Evolutionary conservation across 2,113 vertebrate genomes (phyloP).

Genomic region (Phainopepla nitens): DNA sequence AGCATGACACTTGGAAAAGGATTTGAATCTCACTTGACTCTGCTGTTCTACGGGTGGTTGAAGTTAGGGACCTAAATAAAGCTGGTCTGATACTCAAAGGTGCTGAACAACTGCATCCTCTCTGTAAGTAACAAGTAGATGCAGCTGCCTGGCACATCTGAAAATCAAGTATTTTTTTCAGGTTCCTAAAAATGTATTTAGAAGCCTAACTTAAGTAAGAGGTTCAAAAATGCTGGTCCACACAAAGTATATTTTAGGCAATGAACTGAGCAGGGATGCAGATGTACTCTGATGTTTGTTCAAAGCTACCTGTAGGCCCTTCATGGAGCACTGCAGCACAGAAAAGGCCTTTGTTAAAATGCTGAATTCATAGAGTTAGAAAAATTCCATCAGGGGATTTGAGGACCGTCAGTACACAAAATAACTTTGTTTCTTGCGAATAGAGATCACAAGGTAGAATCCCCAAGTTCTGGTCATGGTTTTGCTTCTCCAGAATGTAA

Average conservation of each 20-base stretch:
- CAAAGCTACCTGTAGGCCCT: not conserved
- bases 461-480: not conserved
- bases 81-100: not conserved
- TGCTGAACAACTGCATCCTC: not conserved
- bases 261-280: not conserved
- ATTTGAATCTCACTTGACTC: not conserved
- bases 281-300: not conserved
- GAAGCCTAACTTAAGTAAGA: not conserved
- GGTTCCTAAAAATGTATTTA: not conserved
- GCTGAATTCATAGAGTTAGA: not conserved
- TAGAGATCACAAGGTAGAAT: not conserved
- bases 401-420: not conserved
- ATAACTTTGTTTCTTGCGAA: not conserved
- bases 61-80: slow-evolving; percentile 12
- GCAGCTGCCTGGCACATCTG: not conserved
- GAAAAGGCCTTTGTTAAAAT: not conserved
- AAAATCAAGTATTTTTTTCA: not conserved
- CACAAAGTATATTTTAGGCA: not conserved
- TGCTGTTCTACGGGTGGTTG: not conserved
- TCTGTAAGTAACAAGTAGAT: not conserved
- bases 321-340: not conserved
- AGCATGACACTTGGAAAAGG: not conserved
- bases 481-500: not conserved
- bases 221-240: not conserved
- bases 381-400: not conserved